Conservation (phyloP, 2,888 invertebrate species). For the Cynaeus angustus region DNA sequence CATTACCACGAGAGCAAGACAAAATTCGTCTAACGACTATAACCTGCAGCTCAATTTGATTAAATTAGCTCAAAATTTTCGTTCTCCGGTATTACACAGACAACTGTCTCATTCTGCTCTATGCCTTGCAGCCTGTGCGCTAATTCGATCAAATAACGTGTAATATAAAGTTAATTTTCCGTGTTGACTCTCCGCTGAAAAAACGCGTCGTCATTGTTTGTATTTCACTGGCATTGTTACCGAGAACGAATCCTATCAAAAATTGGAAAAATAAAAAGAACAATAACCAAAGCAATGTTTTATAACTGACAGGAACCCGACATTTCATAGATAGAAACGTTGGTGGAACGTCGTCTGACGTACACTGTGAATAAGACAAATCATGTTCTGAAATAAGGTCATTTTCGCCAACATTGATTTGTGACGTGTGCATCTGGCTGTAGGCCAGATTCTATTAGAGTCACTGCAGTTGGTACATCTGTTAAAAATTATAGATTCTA, state of each 20-base stretch:
- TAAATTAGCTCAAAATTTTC: too few species aligned
- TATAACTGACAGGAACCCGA: conserved; percentile 19
- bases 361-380: conserved; percentile 9
- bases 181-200: not conserved
- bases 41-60: too few species aligned
- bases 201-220: conserved; percentile 21
- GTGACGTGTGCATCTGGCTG: conserved; percentile 5
- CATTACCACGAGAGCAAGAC: too few species aligned
- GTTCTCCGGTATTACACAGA: too few species aligned
- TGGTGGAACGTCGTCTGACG: not conserved
- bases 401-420: conserved; percentile 6
- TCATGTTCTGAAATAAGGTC: conserved; percentile 4
- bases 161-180: not conserved
- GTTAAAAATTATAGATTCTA: not conserved
- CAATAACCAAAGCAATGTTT: conserved; percentile 3
- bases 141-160: not conserved
- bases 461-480: not conserved
- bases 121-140: not conserved
- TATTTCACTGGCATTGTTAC: not conserved
- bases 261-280: conserved; percentile 17
- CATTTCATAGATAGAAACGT: conserved; percentile 13
- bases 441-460: not conserved
- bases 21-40: too few species aligned
- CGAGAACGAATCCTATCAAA: conserved; percentile 5
- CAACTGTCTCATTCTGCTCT: too few species aligned